A percentile compares a stretch with the other conserved stretches of the same genome.
phyloP scores from a whole-genome alignment of 64 coral and sea anemone genomes.

The Hydrozoanthus tunicans region DNA sequence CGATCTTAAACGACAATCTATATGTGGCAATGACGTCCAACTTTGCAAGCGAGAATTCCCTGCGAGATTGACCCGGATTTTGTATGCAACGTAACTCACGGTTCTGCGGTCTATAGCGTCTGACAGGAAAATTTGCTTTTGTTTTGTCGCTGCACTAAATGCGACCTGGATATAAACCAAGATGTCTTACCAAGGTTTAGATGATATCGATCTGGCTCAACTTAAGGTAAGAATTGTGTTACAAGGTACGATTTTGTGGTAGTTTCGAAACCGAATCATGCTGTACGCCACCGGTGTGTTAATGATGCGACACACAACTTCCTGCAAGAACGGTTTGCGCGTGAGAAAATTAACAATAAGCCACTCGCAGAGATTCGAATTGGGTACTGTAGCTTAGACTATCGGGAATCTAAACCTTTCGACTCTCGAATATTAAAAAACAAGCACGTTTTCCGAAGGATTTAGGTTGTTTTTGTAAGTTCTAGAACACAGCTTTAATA shows the following conservation, averaged over 20 bases:
- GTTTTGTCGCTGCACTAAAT: neutral
- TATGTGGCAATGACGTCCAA: constrained; percentile 18
- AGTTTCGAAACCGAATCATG: neutral
- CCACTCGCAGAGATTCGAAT: constrained; percentile 16
- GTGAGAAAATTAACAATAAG: constrained; percentile 30
- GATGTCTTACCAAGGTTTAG: constrained; percentile 95
- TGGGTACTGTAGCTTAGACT: neutral
- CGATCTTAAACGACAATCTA: neutral
- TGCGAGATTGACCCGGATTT: constrained; percentile 9
- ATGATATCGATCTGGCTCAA: constrained; percentile 93
- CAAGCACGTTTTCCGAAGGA: neutral
- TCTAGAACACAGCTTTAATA: constrained; percentile 5
- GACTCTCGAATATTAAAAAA: neutral
- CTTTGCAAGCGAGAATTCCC: neutral
- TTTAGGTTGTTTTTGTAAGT: neutral
- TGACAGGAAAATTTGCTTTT: neutral
- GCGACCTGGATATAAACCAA: constrained; percentile 23
- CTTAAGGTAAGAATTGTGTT: constrained; percentile 74
- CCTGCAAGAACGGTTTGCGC: neutral
- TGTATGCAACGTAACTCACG: constrained; percentile 23
- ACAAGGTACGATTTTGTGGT: neutral
- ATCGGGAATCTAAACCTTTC: neutral
- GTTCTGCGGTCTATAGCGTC: neutral
- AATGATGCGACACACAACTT: constrained; percentile 15
- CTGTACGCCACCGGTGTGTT: neutral